Base-by-base conservation (phyloP, 92 coral and sea anemone species). In the Actinernus sp. region DNA sequence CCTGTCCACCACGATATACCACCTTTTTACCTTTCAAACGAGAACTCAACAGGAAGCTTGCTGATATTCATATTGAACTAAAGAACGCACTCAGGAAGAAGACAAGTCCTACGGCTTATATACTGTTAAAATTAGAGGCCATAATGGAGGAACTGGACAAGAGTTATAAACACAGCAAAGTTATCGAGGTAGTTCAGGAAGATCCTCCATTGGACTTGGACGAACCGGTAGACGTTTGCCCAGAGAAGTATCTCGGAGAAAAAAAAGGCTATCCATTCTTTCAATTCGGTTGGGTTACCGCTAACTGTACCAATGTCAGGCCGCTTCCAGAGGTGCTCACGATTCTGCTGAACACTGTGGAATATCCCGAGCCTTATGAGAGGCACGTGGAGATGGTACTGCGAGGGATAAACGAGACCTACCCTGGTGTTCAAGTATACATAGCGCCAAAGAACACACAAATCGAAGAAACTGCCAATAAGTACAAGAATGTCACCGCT, bases 151-250 rank as follows among this genome's bases (percentile, higher is more conserved):
- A 41, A 8, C 61, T 56, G 21, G 45, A 26, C 27, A 31, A 18
- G 17, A 45, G 38, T 16, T 55, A 17, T 53, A 54, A 29, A 16
- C 14, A 45, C 55, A 62, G 70, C 39, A 45, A 39, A 43, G 28
- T 62, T 28, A 27, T 45, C 3, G 43, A 62, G 23, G 55, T 29
- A 3, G 70, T 37, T 19, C 24, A 62, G 27, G 34, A 22, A 18
- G 20, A 10, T 6, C 47, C 46, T 26, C 19, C 1, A 9, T 13
- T n/a, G 24, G 16, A 18, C 16, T 40, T 39, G 9, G 55, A 45
- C 7, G 65, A 23, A 11, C 44, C 34, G 8, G 40, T 78, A 17
- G 85, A 68, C 40, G 85, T 78, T 18, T 78, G 78, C 45, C 85
- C 85, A 12, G 85, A 78, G 58, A 26, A 30, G 38, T 78, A 39